Evolutionary conservation across 2,113 vertebrate genomes (phyloP).

Genomic region (Phoenicopterus ruber): DNA sequence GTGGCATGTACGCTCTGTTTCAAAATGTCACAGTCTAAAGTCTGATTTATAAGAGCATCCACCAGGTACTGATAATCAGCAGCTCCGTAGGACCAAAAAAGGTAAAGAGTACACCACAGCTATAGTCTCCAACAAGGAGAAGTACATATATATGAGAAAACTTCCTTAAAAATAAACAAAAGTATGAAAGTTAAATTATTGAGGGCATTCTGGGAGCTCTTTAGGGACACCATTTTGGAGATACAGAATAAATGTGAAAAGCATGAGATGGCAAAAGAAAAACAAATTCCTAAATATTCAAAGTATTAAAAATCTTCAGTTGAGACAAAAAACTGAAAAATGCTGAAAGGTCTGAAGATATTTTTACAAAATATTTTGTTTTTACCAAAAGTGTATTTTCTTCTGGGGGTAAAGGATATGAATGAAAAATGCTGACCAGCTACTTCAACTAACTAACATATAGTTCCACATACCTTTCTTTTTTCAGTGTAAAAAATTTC

Average conservation of each 20-base stretch:
- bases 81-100: neutral
- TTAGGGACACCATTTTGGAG: neutral
- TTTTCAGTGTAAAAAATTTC: neutral
- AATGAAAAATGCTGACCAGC: neutral
- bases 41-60: neutral
- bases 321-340: neutral
- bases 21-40: neutral
- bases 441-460: neutral
- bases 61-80: neutral
- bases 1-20: rapidly evolving
- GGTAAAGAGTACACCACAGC: neutral
- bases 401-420: neutral
- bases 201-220: neutral
- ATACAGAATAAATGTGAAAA: neutral
- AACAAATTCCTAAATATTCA: neutral
- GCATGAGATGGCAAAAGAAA: neutral
- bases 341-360: neutral
- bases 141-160: neutral
- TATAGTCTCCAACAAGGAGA: neutral
- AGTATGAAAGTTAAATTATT: neutral
- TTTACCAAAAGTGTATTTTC: neutral
- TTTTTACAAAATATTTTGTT: neutral
- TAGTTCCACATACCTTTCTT: neutral
- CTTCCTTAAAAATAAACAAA: neutral
- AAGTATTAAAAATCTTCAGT: neutral